These are phyloP conservation scores for Sinodicranocentrus sp. DNA, from an alignment of 2,888 invertebrate species.

Conservation along the genomic window DNA sequence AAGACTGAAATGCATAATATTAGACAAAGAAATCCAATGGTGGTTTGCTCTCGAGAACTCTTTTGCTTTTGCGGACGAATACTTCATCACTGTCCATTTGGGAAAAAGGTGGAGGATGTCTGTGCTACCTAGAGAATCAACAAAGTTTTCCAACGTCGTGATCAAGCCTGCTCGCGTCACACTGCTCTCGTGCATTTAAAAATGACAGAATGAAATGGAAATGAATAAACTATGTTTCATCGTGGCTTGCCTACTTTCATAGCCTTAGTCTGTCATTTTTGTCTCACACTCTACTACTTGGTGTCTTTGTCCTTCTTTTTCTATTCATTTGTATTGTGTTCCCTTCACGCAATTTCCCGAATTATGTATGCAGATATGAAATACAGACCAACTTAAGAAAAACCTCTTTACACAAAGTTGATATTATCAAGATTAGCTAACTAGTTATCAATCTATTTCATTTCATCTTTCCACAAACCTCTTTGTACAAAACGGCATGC, in stretches of 20 bases:
- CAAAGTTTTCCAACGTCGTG: conserved; percentile 41
- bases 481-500: no score
- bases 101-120: conserved; percentile 32
- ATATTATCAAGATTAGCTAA: conserved; percentile 29
- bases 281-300: conserved; percentile 16
- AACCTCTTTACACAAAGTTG: no score
- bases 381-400: no score
- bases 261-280: conserved; percentile 42
- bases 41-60: neutral
- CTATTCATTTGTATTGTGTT: conserved; percentile 21
- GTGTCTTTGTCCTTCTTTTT: conserved; percentile 21
- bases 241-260: conserved; percentile 54
- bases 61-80: conserved; percentile 16
- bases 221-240: conserved; percentile 46
- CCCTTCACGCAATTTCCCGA: conserved; percentile 36
- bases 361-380: no score
- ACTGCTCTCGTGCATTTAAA: conserved; percentile 22
- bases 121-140: conserved; percentile 28
- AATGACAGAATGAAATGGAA: conserved; percentile 46
- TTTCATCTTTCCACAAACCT: no score
- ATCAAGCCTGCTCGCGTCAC: conserved; percentile 9
- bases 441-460: conserved; percentile 33
- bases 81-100: conserved; percentile 59
- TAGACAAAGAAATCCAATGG: conserved; percentile 15
- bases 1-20: conserved; percentile 44